These are phyloP conservation scores for Lepidonotus clava DNA, from an alignment of 2,888 invertebrate genomes.

Conservation along the genomic window DNA sequence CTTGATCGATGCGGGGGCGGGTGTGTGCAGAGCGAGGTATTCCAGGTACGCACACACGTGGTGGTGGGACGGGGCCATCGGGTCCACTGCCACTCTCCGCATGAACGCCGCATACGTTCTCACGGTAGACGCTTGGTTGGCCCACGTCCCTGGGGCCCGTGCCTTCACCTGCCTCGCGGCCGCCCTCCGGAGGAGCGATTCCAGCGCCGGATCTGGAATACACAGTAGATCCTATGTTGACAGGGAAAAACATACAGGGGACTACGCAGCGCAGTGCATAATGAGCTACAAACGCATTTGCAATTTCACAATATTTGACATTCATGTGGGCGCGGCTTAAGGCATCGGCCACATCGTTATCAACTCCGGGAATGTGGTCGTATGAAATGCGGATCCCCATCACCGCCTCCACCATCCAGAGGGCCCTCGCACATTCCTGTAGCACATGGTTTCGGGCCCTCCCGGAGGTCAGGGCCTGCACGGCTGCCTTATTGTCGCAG, in stretches of 20 bases:
- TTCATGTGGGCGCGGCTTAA: neutral
- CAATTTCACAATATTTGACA: neutral
- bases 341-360: neutral
- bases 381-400: neutral
- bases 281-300: neutral
- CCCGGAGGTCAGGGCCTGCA: neutral
- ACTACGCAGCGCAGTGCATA: neutral
- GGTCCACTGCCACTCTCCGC: neutral
- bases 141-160: neutral
- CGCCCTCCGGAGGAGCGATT: neutral
- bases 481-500: neutral
- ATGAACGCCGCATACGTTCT: too few relatives aligned
- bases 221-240: neutral
- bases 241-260: neutral
- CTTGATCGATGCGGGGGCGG: too few relatives aligned
- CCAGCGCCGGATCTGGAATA: neutral
- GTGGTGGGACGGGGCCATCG: neutral
- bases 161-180: neutral
- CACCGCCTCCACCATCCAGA: neutral
- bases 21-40: too few relatives aligned
- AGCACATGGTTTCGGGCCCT: neutral
- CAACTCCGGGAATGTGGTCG: neutral
- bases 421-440: neutral
- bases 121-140: neutral
- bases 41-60: neutral